Base-by-base conservation (phyloP, 1,140 invertebrate species). In the Drosophila repleta region DNA sequence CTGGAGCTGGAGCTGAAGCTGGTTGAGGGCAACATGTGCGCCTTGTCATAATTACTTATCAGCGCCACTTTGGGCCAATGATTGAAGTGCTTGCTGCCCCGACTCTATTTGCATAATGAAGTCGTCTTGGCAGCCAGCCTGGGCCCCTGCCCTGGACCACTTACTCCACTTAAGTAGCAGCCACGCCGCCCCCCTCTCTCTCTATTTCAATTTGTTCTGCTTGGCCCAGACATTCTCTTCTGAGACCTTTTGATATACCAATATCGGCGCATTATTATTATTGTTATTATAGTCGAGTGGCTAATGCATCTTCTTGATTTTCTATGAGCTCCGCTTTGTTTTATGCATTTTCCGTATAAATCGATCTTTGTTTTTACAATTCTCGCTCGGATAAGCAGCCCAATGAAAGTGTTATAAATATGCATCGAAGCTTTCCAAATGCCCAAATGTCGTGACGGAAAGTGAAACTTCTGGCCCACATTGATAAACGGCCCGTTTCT, bases 391-490 rank as follows among this genome's bases (percentile, higher is more conserved):
- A 52, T 39, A 15, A 46, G 46, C 20, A 57, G 17, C 49, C 39
- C 15, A 79, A 82, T 53, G 79, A 81, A 81, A 81, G 78, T 81
- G 79, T 82, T 81, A 81, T 81, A 82, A 81, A 82, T 82, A 77
- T 82, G 79, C 53, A 72, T 77, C 32, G 41, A 37, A 57, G 57
- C 46, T 66, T 55, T 75, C 57, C 37, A 35, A 56, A 43, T 37
- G 57, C 29, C 20, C 48, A 56, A 57, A n/a, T n/a, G 61, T 81
- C 79, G 78, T 81, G 78, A 81, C 56, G 20, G 74, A 81, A 81
- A 81, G 78, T 82, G 79, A 81, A 81, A 81, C 63, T 73, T 65
- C 52, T 66, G 60, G 32, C 39, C 58, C 49, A 69, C 60, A 66
- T 66, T 55, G 51, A 53, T 56, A 53, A 46, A 29, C 45, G 35